Conservation (phyloP, 2,888 invertebrate genomes). For the Pherbina coryleti region DNA sequence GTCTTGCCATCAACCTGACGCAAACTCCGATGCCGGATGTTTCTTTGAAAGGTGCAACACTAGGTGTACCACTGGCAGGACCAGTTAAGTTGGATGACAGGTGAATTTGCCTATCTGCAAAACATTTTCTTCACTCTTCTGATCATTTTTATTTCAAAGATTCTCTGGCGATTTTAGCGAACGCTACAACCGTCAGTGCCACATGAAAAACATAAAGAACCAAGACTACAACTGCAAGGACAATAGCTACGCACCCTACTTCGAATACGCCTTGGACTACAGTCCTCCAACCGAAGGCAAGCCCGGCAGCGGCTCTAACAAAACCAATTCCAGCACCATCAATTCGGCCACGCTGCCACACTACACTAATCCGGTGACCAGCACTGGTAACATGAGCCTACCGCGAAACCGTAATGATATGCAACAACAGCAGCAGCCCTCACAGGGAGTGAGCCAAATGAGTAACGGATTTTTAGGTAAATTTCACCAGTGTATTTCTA, state of each 20-base stretch:
- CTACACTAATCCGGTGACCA: constrained; percentile 56
- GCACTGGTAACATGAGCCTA: constrained; percentile 60
- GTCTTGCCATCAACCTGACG: constrained; percentile 70
- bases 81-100: constrained; percentile 81
- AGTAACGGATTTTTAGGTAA: constrained; percentile 66
- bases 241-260: constrained; percentile 76
- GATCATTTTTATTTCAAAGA: constrained; percentile 46
- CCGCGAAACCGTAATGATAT: constrained; percentile 66
- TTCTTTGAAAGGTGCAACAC: constrained; percentile 65
- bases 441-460: constrained; percentile 47
- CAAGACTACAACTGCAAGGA: constrained; percentile 61
- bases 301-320: constrained; percentile 48
- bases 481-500: constrained; percentile 5
- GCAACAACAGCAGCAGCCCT: constrained; percentile 54
- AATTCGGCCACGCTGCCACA: constrained; percentile 66
- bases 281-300: constrained; percentile 76
- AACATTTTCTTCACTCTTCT: not conserved
- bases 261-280: constrained; percentile 90
- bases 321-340: constrained; percentile 53
- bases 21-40: constrained; percentile 67
- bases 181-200: constrained; percentile 63
- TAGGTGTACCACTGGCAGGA: constrained; percentile 81
- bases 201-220: constrained; percentile 62
- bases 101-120: constrained; percentile 42
- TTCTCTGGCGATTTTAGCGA: constrained; percentile 68